Evolutionary conservation across 2,797 vertebrate species (phyloP), one percentile per base, ranked within the genome.

Genomic region (Babyrousa celebensis): DNA sequence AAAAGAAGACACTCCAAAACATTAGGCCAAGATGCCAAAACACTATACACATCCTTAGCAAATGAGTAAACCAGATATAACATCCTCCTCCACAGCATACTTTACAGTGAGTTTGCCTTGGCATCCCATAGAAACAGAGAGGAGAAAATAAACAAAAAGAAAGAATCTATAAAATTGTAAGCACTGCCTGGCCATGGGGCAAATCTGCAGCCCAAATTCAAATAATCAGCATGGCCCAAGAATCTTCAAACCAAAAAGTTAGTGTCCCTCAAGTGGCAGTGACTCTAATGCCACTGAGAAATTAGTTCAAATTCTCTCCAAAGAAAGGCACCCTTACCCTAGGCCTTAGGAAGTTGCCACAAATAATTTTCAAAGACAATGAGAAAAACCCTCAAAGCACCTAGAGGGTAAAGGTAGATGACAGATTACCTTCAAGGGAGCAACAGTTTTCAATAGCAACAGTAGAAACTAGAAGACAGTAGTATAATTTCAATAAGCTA

Each of bases 291-390:
- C 29, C 56, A 62, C 32, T 43, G 77, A 60, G 36, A 68, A 82
- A 12, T 75, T 36, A 74, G 27, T 71, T 71, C 48, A 82, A 80
- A 89, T 62, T 80, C 32, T 83, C 7, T 40, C 68, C 9, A 6
- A 27, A 89, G n/a, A 86, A 96, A 86, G 52, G 21, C 27, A 85
- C 17, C 2, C 0, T 82, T 84, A 78, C 16, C 32, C 70, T 32
- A 5, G 25, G 43, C 16, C 43, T 75, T 52, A 85, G 65, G 27
- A 89, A 68, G 43, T 29, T 60, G 18, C 68, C 17, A 75, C 2
- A 89, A 62, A 68, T 60, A 72, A 56, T 43, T 83, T 86, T 68
- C 67, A 89, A 68, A 96, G 60, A 68, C 16, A 68, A 27, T 29
- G 27, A 40, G 75, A 94, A 92, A 89, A 85, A 6, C 17, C 56